Evolutionary conservation across 2,888 invertebrate genomes (phyloP).

Genomic region (Eupithecia vulgata): DNA sequence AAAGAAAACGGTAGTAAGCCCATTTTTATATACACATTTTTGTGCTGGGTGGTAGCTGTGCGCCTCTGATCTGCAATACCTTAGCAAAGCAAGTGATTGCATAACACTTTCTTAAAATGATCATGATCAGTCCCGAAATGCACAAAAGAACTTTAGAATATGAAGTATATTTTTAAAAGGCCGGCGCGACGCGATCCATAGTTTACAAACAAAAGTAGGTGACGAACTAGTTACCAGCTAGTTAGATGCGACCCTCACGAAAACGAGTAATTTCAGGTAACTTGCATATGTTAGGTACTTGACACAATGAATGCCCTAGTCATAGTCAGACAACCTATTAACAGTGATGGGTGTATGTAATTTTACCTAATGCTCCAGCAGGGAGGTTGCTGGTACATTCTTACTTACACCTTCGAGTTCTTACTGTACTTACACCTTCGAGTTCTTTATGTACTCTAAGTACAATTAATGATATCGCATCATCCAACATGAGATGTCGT

Average conservation of each 20-base stretch:
- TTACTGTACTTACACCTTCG: background rate
- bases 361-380: no score
- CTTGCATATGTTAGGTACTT: background rate
- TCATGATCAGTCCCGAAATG: no score
- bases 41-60: no score
- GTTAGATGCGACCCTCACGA: background rate
- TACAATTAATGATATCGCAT: background rate
- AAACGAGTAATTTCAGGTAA: background rate
- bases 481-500: background rate
- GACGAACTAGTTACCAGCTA: no score
- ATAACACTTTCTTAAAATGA: no score
- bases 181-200: background rate
- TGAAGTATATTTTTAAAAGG: no score
- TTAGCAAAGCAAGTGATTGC: no score
- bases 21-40: no score
- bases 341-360: no score
- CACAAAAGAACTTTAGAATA: no score
- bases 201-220: background rate
- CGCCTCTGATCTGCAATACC: no score
- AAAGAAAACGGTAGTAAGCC: no score
- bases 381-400: background rate
- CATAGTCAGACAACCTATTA: background rate
- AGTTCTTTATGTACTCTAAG: background rate
- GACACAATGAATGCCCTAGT: background rate
- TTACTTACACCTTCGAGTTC: background rate